Evolutionary conservation across 1,140 invertebrate species (phyloP).

Genomic region (Cydia fagiglandana): DNA sequence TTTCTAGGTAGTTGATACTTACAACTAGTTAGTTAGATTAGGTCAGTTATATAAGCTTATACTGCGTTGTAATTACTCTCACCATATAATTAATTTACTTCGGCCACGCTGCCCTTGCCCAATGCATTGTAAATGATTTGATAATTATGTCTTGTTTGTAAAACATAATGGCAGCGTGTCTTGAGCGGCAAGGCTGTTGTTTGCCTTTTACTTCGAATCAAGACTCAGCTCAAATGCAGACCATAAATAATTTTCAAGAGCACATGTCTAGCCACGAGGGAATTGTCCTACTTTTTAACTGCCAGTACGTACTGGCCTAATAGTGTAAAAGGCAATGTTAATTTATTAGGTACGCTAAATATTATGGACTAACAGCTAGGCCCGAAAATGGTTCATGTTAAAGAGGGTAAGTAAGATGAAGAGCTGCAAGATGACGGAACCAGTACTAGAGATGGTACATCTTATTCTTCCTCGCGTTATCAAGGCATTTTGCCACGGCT

Average conservation of each 20-base stretch:
- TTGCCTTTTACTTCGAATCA: constrained; percentile 59
- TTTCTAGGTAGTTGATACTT: neutral
- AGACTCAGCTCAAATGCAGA: constrained; percentile 51
- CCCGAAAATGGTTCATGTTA: neutral
- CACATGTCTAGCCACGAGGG: constrained; percentile 31
- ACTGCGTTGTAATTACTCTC: neutral
- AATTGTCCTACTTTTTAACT: constrained; percentile 15
- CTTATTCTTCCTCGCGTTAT: no score
- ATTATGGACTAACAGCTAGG: neutral
- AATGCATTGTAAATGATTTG: constrained; percentile 9
- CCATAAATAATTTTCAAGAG: constrained; percentile 58
- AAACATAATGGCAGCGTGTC: constrained; percentile 42
- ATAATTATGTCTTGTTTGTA: constrained; percentile 30
- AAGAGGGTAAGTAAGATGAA: no score
- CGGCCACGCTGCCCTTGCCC: constrained; percentile 12
- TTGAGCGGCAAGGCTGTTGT: constrained; percentile 54
- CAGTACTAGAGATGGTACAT: no score
- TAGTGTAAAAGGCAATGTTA: neutral
- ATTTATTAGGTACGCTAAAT: neutral
- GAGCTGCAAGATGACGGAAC: no score
- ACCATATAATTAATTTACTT: constrained; percentile 12
- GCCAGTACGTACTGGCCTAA: neutral
- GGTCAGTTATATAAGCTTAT: neutral
- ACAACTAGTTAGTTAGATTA: no score
- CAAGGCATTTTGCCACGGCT: no score